Base-by-base conservation (phyloP, 53 echinoderm and acorn worm genomes). In the Crossaster papposus region DNA sequence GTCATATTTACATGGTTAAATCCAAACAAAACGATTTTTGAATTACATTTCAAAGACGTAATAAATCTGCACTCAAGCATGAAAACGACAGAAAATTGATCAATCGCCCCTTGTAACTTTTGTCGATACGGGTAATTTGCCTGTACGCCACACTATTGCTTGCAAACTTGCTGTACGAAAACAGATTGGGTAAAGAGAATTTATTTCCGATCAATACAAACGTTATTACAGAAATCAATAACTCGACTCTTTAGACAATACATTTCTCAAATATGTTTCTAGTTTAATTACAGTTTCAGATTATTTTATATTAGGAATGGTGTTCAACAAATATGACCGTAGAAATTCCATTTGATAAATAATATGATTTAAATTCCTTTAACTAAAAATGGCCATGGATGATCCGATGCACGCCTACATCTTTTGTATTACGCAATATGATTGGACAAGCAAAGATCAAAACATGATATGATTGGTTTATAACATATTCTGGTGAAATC, bases 41-140 rank as follows among this genome's bases (percentile, higher is more conserved):
- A 77, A 84, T 91, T 79, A 74, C 54, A 64, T 14, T 84, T 85
- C 84, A 70, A 68, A 83, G 77, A 85, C 37, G 79, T 84, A 51
- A 84, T 79, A 84, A 78, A 78, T 84, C 71, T 83, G 83, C 94
- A 93, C 58, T 93, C 91, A 93, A 91, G 94, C 94, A 93, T 93
- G 91, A 91, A 91, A 93, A 88, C 83, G 89, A 90, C 91, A 88
- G 89, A 91, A 89, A 83, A 91, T 89, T 93, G 88, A 81, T 90
- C 91, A 93, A 89, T 91, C 87, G 87, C 87, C 81, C 91, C 91
- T 87, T 93, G 91, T 83, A 91, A 93, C 91, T 89, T 91, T 91
- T 85, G 91, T 91, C 91, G 91, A 91, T 91, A 91, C 83, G 91
- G 91, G 91, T 85, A 91, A 91, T 91, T 90, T 84, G 91, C 78